Evolutionary conservation across 2,797 vertebrate species (phyloP), one percentile per base, ranked within the genome.

Genomic region (Myripristis jacobus): DNA sequence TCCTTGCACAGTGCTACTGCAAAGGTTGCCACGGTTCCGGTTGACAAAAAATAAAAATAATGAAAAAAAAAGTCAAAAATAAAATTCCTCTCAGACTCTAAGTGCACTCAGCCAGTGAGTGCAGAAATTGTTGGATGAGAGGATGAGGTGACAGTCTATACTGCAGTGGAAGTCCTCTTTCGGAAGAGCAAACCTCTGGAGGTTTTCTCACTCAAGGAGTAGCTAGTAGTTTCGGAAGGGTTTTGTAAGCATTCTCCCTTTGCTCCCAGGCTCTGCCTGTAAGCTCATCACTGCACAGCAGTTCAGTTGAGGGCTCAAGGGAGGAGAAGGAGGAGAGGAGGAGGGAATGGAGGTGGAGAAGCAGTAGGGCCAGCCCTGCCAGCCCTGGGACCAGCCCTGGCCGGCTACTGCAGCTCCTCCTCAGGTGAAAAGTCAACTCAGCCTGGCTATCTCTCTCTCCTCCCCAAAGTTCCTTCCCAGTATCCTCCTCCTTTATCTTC

Each of bases 261-360:
- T 60, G 88, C 82, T 89, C 77, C 79, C 84, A 53, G 80, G 84
- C 71, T 90, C 86, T 73, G 85, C 80, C 86, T 47, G 83, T n/a
- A 85, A 86, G 90, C 92, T 95, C 96, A 96, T 96, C 66, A 90
- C 92, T 89, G 91, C 92, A 70, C 86, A 89, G 86, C 89, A 89
- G 88, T 81, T 85, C 75, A 59, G 66, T 70, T 63, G 82, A 84
- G 66, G n/a, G 74, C 77, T 69, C 53, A 74, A 75, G 70, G 80
- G 73, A 88, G 69, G 66, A 84, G 72, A 79, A 87, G 85, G 85
- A 90, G 84, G 87, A 89, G 38, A 87, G 81, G 84, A 88, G 83
- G 79, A 85, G 88, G 83, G 86, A 85, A 84, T 80, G 80, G 91
- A 92, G 90, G 92, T 92, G 91, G 92, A 93, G 91, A 91, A 90